These are phyloP conservation scores for Drosophila kurseongensis DNA, from an alignment of 1,140 invertebrate species.

Conservation along the genomic window DNA sequence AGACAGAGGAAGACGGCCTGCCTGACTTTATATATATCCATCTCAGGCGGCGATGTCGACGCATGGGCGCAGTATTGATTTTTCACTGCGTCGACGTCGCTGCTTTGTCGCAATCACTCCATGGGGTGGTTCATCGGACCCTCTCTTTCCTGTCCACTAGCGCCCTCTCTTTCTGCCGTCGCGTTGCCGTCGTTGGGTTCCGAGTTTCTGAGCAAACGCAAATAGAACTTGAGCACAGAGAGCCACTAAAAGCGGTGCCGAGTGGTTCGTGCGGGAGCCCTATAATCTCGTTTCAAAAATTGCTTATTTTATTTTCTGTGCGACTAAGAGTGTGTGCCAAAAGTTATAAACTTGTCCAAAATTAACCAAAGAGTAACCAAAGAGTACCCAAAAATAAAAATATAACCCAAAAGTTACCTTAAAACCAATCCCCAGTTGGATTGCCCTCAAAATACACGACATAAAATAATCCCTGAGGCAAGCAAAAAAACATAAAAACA, in stretches of 20 bases:
- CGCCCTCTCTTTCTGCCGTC: conserved; percentile 18
- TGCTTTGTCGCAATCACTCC: conserved; percentile 68
- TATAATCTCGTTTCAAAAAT: conserved; percentile 7
- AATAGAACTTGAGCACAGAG: conserved; percentile 72
- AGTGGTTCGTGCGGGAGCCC: conserved; percentile 24
- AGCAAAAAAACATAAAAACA: conserved; percentile 25
- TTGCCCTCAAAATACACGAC: not conserved
- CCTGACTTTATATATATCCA: conserved; percentile 13
- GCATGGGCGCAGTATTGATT: conserved; percentile 84
- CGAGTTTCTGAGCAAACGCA: conserved; percentile 77
- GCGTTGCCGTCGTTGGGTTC: conserved; percentile 49
- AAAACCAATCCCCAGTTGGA: not conserved
- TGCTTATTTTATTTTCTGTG: conserved; percentile 4
- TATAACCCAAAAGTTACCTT: not conserved
- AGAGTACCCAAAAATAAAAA: not conserved
- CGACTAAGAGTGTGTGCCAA: not conserved
- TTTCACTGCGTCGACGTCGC: conserved; percentile 78
- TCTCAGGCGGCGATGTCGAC: conserved; percentile 64
- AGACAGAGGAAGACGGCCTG: not conserved
- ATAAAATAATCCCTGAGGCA: conserved; percentile 33
- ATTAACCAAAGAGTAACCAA: not conserved
- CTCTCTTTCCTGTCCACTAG: conserved; percentile 13
- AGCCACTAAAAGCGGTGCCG: conserved; percentile 43
- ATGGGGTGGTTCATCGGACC: conserved; percentile 75
- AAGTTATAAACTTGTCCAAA: not conserved